Base-by-base conservation (phyloP, 2,888 invertebrate species). In the Pristionchus japonicus region DNA sequence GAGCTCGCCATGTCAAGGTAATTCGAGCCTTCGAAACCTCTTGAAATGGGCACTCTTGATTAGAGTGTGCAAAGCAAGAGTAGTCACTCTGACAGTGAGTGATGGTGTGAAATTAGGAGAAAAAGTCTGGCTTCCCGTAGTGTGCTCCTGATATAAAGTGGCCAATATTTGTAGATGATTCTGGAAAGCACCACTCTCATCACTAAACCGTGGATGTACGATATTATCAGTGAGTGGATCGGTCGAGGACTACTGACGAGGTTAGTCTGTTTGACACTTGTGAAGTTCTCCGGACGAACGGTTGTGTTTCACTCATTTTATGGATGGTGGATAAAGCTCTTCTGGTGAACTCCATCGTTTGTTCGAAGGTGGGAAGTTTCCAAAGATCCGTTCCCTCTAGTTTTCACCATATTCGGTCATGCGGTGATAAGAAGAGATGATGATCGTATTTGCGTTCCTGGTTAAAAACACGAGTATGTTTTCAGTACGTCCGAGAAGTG, bases 401-500 rank as follows among this genome's bases (percentile, higher is more conserved):
- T 31, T 20, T 7, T 3, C 34, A 37, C 17, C 1, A 17, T 20
- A 70, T 23, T 17, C 57, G 23, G 23, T 23, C 15, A 31, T 31
- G 15, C 3, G 20, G 15, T 34, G 34, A 67, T 34, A 34, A 31
- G 2, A 67, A 3, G 67, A 17, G 15, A 67, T 67, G 67, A 67
- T 17, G 34, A 34, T 67, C 3, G 34, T 31, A 31, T 67, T 20
- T 20, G 3, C 3, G 64, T 27, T n/a, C n/a, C n/a, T n/a, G 27
- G 31, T 23, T n/a, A 64, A 31, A 23, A 31, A 64, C 1, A 64
- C 4, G 64, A 13, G 67, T 34, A 2, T 17, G 17, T 67, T 67
- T 67, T 70, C 37, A 86, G 88, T 93, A 57, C 89, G 95, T 95
- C 95, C 11, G 92, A 92, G 6, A 95, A 95, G 92, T 96, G 96